Evolutionary conservation across 2,113 vertebrate species (phyloP), one percentile per base, ranked within the genome.

Genomic region (Struthio camelus): DNA sequence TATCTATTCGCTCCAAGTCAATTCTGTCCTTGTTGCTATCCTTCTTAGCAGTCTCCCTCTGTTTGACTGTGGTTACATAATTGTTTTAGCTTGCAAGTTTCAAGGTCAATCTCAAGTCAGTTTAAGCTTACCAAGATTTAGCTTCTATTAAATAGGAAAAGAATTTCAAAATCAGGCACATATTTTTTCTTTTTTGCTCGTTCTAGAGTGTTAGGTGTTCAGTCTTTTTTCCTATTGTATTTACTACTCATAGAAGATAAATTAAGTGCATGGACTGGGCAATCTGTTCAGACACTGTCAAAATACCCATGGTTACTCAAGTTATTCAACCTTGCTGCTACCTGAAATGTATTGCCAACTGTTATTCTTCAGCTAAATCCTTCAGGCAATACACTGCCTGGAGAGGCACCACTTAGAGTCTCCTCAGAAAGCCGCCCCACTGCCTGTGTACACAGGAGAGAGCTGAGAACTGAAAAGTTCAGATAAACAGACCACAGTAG

Each of bases 341-440:
- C 28, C 28, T 70, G 16, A 89, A 90, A 83, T 58, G 7, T 42
- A 46, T 71, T 91, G 67, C 10, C n/a, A 50, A 54, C 28, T 53
- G 36, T 24, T 89, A 67, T 87, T 95, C 85, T 94, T 80, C 50
- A 77, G 54, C 66, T 73, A 93, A 94, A 84, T 78, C 54, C 66
- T 90, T 87, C 54, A 91, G 84, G 54, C 70, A 89, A 50, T 67
- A 94, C 71, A n/a, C 30, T 69, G 25, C 30, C 50, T 53, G 61
- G 71, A 77, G 17, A 73, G 76, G 77, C 22, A 94, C n/a, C 42
- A 56, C 67, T 56, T 80, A 91, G 32, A 84, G 44, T 17, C 90
- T 91, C 81, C 50, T 90, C 80, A 96, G 90, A 93, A 94, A 88
- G 75, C 64, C 88, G 15, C 27, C 38, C 62, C 53, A 59, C 30